phyloP scores from a whole-genome alignment of 2,888 invertebrate genomes.

The Hemistola chrysoprasaria region DNA sequence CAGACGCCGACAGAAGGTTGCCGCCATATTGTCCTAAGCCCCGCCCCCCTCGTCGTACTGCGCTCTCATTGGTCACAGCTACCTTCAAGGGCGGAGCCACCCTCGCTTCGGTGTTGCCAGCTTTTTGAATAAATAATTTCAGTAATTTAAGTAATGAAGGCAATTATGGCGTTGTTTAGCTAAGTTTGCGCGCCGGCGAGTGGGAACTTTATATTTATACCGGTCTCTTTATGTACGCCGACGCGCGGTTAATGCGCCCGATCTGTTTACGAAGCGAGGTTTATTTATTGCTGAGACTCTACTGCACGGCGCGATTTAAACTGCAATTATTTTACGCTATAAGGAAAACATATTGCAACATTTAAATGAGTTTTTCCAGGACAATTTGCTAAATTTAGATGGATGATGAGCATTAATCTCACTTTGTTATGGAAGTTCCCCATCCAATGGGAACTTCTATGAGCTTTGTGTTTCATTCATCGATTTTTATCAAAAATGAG shows the following conservation, averaged over 20 bases:
- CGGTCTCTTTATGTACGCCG: constrained; percentile 81
- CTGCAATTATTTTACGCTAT: constrained; percentile 76
- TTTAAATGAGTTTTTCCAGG: constrained; percentile 58
- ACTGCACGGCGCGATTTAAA: constrained; percentile 77
- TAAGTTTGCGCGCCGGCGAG: constrained; percentile 80
- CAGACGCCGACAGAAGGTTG: constrained; percentile 43
- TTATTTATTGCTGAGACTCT: constrained; percentile 76
- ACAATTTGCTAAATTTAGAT: constrained; percentile 38
- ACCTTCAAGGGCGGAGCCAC: constrained; percentile 52
- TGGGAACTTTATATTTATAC: constrained; percentile 82
- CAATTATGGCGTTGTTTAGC: constrained; percentile 83
- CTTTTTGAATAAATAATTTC: constrained; percentile 83
- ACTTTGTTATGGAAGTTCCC: constrained; percentile 20
- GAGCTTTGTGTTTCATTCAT: too few species aligned
- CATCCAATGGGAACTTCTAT: too few species aligned
- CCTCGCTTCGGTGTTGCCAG: constrained; percentile 77
- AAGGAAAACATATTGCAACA: constrained; percentile 71
- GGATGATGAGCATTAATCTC: constrained; percentile 25
- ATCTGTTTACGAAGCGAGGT: constrained; percentile 78
- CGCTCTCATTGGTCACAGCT: constrained; percentile 53
- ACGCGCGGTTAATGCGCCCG: constrained; percentile 80
- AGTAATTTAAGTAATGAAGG: constrained; percentile 83
- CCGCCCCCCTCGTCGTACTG: constrained; percentile 53
- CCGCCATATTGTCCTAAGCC: constrained; percentile 75
- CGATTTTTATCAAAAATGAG: too few species aligned